Conservation (phyloP, 35 echinoderm and acorn worm species). For the Anneissia japonica region DNA sequence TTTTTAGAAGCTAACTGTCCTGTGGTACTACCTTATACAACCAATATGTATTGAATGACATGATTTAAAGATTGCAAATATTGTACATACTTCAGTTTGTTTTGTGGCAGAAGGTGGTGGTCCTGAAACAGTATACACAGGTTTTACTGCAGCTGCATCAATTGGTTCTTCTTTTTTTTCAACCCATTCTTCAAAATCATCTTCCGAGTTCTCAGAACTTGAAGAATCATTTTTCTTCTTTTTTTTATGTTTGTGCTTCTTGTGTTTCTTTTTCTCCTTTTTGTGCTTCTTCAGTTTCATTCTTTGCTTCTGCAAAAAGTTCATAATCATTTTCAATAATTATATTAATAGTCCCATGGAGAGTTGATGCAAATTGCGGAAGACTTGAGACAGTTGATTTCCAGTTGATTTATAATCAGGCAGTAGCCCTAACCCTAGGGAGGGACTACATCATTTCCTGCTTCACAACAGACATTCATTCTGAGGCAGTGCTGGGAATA, state of each 20-base stretch:
- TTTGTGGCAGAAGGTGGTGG: slow-evolving; percentile 1
- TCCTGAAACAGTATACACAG: not conserved
- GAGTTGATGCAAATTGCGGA: not conserved
- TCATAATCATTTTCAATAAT: not conserved
- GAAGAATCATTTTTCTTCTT: not conserved
- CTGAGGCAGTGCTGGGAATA: too few species aligned
- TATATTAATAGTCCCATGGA: not conserved
- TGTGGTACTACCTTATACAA: too few species aligned
- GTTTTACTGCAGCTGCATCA: not conserved
- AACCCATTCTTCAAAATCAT: slow-evolving; percentile 35
- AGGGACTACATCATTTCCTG: too few species aligned
- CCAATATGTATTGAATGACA: too few species aligned
- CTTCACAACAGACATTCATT: too few species aligned
- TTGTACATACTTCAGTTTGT: not conserved
- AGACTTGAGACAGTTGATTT: too few species aligned
- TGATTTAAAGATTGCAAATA: too few species aligned
- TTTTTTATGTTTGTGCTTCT: slow-evolving; percentile 13
- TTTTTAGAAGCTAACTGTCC: too few species aligned
- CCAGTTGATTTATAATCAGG: too few species aligned
- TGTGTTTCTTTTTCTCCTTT: slow-evolving; percentile 36
- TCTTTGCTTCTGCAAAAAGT: not conserved
- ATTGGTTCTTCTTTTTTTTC: slow-evolving; percentile 11
- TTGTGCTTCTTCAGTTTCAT: slow-evolving; percentile 28
- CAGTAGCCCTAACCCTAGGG: too few species aligned
- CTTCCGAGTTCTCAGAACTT: slow-evolving; percentile 23